Evolutionary conservation across 2,888 invertebrate genomes (phyloP), one percentile per base, ranked within the genome.

Genomic region (Mamestra brassicae): DNA sequence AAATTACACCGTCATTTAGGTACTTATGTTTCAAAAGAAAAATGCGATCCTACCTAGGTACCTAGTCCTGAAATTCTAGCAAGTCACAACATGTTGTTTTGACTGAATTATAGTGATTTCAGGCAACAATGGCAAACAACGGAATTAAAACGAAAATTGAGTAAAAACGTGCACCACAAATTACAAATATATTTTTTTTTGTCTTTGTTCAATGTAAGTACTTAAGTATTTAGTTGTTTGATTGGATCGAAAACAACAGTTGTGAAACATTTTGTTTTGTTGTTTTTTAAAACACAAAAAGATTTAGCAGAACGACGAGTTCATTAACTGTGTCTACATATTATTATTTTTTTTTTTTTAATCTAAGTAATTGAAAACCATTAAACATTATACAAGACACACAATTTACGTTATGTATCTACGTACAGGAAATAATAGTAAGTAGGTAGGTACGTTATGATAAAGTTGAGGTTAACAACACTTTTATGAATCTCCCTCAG

Each of bases 71-170:
- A 47, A 42, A 71, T 34, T 34, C n/a, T 36, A 13, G 58, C 60
- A 54, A 65, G 58, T 60, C 65, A 64, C 42, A 45, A 50, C 36
- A 71, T 34, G 34, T 62, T 45, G 13, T 70, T 65, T 74, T 36
- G n/a, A 36, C 11, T 57, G 17, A 36, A 34, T 47, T 42, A 7
- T 1, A 26, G 47, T 45, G 47, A 45, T 47, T 45, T 34, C 52
- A 63, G 47, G 64, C 47, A 71, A 76, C 77, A 78, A 47, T 63
- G 34, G 15, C n/a, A n/a, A 71, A 76, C 63, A 64, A 47, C 38
- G 45, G 26, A 42, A 11, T 61, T 42, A n/a, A 5, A 61, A 61
- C 42, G 61, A 42, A 42, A 61, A 42, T 58, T 6, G 8, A 15
- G 17, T 15, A 17, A 47, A 47, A 13, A 47, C 4, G 13, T 45